A percentile compares a stretch with the other conserved stretches of the same genome.
Evolutionary conservation across 2,797 vertebrate species (phyloP).

Genomic region (Okamejei kenojei): DNA sequence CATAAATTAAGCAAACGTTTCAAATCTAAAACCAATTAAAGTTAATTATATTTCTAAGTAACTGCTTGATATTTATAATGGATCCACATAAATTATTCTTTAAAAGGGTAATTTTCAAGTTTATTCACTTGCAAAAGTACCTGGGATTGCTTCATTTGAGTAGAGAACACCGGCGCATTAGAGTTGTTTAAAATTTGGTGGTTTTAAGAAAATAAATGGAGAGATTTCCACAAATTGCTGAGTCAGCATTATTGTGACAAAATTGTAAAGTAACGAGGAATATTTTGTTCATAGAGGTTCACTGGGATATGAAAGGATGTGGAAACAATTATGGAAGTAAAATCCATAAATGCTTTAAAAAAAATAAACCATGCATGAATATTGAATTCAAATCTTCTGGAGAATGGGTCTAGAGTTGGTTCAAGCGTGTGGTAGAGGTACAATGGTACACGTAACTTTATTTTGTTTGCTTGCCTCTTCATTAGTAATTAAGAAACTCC

Average conservation of each 20-base stretch:
- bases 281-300: background rate
- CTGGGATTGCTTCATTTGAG: background rate
- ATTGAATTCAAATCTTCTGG: background rate
- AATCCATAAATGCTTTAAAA: background rate
- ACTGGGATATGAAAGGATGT: background rate
- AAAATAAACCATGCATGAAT: background rate
- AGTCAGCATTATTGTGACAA: too few relatives aligned
- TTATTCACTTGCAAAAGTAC: background rate
- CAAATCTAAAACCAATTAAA: background rate
- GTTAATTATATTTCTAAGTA: background rate
- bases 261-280: background rate
- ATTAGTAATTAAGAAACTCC: background rate
- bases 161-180: background rate
- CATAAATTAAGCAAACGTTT: background rate
- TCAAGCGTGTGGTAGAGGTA: background rate
- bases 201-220: background rate
- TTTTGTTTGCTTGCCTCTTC: background rate
- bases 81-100: background rate
- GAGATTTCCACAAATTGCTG: background rate
- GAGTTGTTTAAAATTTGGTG: background rate
- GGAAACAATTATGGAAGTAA: background rate
- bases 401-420: background rate
- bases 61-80: background rate
- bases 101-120: background rate
- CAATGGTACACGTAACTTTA: background rate